phyloP scores from a whole-genome alignment of 2,888 invertebrate genomes.

The Phengaris arion region DNA sequence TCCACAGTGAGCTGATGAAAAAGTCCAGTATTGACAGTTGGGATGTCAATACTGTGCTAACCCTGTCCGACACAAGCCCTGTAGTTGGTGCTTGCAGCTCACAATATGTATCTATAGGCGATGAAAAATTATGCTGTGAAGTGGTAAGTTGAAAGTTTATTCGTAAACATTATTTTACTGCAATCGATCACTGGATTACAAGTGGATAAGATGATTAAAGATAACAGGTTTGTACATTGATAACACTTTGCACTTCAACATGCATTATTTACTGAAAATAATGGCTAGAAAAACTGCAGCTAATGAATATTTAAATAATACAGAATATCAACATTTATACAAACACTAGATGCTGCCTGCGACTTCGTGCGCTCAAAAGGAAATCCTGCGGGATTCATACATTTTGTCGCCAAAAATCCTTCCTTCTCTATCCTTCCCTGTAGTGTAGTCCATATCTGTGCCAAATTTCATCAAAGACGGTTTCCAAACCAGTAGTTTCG shows the following conservation, averaged over 20 bases:
- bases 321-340: too few species aligned
- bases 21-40: constrained; percentile 65
- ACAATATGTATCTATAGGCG: constrained; percentile 59
- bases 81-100: constrained; percentile 57
- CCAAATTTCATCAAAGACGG: too few species aligned
- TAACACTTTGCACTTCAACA: too few species aligned
- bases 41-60: constrained; percentile 66
- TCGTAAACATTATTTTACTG: neutral
- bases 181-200: neutral
- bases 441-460: too few species aligned
- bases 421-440: too few species aligned
- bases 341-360: too few species aligned
- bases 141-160: constrained; percentile 48
- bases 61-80: constrained; percentile 64
- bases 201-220: neutral
- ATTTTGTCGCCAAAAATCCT: too few species aligned
- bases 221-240: neutral
- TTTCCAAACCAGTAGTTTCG: too few species aligned
- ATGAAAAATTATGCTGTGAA: constrained; percentile 67
- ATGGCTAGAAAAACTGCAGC: neutral
- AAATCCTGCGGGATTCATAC: too few species aligned
- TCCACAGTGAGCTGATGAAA: constrained; percentile 73
- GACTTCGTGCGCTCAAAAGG: too few species aligned
- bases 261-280: neutral
- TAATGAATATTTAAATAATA: too few species aligned